Evolutionary conservation across 2,888 invertebrate genomes (phyloP), one percentile per base, ranked within the genome.

Genomic region (Calliopum simillimum): DNA sequence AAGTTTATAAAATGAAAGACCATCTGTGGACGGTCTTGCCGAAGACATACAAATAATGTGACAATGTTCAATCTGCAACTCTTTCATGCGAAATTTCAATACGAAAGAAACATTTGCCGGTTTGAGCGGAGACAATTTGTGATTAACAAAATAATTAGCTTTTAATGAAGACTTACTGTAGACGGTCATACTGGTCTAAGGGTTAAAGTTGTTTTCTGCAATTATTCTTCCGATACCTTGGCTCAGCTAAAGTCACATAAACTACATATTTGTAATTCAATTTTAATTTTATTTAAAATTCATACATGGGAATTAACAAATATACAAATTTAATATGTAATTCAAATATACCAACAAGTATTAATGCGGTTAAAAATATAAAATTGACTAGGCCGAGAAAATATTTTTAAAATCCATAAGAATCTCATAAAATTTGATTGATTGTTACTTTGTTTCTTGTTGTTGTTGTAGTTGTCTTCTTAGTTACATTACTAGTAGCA

Each of bases 351-450:
- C 56, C 61, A 70, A 70, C 59, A 70, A 65, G 23, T 70, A 23
- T 67, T 25, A 63, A 61, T 71, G 56, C 56, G 55, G 46, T 65
- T 59, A 58, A 49, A 72, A 70, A 62, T 55, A 59, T 59, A 75
- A 71, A 72, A 70, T 75, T 68, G 64, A 69, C 70, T 75, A 73
- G 70, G 68, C 62, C n/a, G 43, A 11, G 19, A 46, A 23, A 61
- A 58, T 49, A 59, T 33, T 59, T 49, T 72, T 70, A 73, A 74
- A 68, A 72, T 75, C 68, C 70, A 67, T 70, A 69, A 71, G 72
- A 71, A 68, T 66, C 33, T 41, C 47, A 41, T 49, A 67, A 49
- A 47, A 46, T 19, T 55, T 55, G 23, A 21, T 33, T 67, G 59
- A 67, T 67, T 49, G 46, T 58, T 67, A 19, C 23, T 58, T 56